Percentiles rank a stretch among this genome's conserved stretches.
Evolutionary conservation across 2,113 vertebrate species (phyloP).

Genomic region (Bos taurus): DNA sequence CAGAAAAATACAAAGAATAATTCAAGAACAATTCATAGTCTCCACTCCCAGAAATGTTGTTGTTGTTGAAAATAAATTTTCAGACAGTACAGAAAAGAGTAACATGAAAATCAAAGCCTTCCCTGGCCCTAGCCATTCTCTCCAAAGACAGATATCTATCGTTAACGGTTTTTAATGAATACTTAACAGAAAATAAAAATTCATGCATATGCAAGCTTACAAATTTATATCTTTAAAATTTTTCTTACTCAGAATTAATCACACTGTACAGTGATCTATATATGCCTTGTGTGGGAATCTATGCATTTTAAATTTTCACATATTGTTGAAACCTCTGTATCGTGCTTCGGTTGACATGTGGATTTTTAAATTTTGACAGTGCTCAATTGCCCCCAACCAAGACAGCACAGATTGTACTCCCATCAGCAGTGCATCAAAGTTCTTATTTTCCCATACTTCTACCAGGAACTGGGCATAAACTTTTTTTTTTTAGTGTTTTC

Average conservation of each 20-base stretch:
- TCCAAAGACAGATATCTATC: neutral
- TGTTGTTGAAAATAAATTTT: neutral
- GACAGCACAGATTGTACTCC: neutral
- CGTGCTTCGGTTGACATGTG: neutral
- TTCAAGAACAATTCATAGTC: neutral
- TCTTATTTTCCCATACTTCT: neutral
- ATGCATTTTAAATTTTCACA: neutral
- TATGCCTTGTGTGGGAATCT: neutral
- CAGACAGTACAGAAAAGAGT: neutral
- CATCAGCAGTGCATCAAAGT: neutral
- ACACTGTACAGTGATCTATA: neutral
- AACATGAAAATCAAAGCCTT: neutral
- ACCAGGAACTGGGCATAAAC: neutral
- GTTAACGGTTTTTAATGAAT: neutral
- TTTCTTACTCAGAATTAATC: neutral
- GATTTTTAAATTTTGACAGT: neutral
- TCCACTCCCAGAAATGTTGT: neutral
- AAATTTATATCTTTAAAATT: neutral
- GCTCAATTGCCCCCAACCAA: neutral
- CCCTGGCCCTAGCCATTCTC: neutral
- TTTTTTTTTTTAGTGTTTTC: neutral
- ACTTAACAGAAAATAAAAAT: neutral
- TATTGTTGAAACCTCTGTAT: neutral
- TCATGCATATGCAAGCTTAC: neutral
- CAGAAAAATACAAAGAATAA: neutral